Evolutionary conservation across 23 tunicate genomes (phyloP), one percentile per base, ranked within the genome.

Genomic region (Botrylloides violaceus): DNA sequence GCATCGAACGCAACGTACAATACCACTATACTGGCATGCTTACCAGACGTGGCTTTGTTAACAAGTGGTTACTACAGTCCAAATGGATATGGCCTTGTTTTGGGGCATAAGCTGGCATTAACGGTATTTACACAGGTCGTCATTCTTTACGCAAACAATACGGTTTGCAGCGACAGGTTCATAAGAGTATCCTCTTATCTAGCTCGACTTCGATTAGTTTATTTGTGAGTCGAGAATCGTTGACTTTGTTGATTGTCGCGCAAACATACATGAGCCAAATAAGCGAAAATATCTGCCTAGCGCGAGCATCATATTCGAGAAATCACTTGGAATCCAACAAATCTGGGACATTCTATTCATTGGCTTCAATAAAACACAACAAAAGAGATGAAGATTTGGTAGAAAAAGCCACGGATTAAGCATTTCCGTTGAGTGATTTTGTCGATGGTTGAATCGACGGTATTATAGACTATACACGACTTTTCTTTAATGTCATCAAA

Each of bases 241-340:
- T 63, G 70, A 63, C 70, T 63, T 63, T 63, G 70, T 33, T 63
- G 70, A 63, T 63, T 63, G 33, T 9, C 34, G 26, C 18, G 70
- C 35, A 63, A 63, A 63, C 33, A 63, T 25, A 4, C 4, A 31
- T 63, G 70, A 31, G 70, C 70, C 35, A 63, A 28, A 27, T 63
- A 63, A 4, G 29, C 18, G 4, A 9, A 4, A 15, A 43, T 43
- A 43, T 43, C 53, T 43, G 12, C 53, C 9, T 7, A 43, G 9
- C 53, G 53, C 9, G 15, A 43, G 15, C 12, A 43, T 43, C 53
- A 43, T 43, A 43, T 43, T 43, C 12, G 9, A 43, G 15, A 43
- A 43, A 15, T 7, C 12, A 15, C 15, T 43, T 43, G 53, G 15
- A 43, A 7, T 43, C 53, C 53, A 9, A 15, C n/a, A 43, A 43